These are phyloP conservation scores for Sebastes wilsoni DNA, from an alignment of 2,797 vertebrate species.

Conservation along the genomic window DNA sequence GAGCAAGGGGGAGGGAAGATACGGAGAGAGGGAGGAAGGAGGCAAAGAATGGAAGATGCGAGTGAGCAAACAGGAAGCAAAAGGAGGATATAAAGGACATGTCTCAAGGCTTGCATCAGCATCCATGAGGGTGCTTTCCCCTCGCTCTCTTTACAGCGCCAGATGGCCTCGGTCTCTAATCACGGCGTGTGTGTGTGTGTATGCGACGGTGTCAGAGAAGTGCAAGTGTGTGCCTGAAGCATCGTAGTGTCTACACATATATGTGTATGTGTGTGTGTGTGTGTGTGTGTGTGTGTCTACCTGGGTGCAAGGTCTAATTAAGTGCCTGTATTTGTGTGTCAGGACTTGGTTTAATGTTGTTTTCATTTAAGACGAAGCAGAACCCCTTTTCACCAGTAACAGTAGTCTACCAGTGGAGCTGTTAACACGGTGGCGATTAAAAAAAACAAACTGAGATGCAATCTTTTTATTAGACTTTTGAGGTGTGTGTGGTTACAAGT, in stretches of 20 bases:
- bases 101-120: constrained; percentile 75
- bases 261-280: not conserved
- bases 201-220: constrained; percentile 2
- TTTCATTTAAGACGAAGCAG: constrained; percentile 22
- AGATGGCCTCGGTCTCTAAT: constrained; percentile 80
- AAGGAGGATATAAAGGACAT: constrained; percentile 55
- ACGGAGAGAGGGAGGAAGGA: not conserved
- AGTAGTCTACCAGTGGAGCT: not conserved
- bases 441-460: not conserved
- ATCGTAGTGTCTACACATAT: not conserved
- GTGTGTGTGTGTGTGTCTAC: not conserved
- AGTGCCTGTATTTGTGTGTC: constrained; percentile 5
- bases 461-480: not conserved
- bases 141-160: constrained; percentile 56
- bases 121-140: constrained; percentile 67
- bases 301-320: constrained; percentile 29
- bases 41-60: constrained; percentile 12
- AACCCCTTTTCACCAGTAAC: not conserved
- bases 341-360: constrained; percentile 22
- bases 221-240: constrained; percentile 18
- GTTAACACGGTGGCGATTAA: not conserved
- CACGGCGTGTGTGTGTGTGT: constrained; percentile 36
- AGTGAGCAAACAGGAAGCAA: constrained; percentile 30
- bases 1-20: constrained; percentile 12
- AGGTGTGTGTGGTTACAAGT: not conserved